Conservation (phyloP, 2,797 vertebrate genomes). For the Gallinago solitaria region DNA sequence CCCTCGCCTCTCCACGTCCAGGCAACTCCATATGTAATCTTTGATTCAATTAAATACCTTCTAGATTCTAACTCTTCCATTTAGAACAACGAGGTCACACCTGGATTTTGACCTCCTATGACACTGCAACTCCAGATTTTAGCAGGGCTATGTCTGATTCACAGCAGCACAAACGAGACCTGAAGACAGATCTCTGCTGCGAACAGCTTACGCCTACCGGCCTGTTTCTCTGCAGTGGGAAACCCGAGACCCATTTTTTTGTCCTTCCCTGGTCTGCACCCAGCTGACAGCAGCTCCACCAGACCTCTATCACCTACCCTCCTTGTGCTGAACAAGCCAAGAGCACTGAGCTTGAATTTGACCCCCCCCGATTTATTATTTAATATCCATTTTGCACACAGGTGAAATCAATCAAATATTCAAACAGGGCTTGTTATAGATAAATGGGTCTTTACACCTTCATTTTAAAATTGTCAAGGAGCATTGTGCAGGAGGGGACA, state of each 20-base stretch:
- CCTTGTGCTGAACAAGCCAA: background rate
- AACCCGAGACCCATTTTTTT: background rate
- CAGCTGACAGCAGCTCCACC: background rate
- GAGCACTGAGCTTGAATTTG: background rate
- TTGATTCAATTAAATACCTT: background rate
- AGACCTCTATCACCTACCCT: background rate
- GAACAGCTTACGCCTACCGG: fast-evolving
- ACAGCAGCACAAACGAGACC: fast-evolving
- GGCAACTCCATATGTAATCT: background rate
- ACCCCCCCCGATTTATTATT: background rate
- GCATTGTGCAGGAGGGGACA: background rate
- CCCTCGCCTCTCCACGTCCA: background rate
- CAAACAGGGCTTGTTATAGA: too few species aligned
- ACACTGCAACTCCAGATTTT: background rate
- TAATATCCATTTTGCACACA: background rate
- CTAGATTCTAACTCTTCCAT: background rate
- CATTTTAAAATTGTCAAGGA: background rate
- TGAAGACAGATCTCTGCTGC: background rate
- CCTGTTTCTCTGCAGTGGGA: background rate
- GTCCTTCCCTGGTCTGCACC: background rate
- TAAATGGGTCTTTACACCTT: background rate
- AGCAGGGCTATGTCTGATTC: background rate
- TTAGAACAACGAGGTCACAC: background rate
- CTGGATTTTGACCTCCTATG: background rate
- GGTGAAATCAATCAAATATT: background rate